Conservation (phyloP, 2,113 vertebrate species). For the Hydrochoerus hydrochaeris region DNA sequence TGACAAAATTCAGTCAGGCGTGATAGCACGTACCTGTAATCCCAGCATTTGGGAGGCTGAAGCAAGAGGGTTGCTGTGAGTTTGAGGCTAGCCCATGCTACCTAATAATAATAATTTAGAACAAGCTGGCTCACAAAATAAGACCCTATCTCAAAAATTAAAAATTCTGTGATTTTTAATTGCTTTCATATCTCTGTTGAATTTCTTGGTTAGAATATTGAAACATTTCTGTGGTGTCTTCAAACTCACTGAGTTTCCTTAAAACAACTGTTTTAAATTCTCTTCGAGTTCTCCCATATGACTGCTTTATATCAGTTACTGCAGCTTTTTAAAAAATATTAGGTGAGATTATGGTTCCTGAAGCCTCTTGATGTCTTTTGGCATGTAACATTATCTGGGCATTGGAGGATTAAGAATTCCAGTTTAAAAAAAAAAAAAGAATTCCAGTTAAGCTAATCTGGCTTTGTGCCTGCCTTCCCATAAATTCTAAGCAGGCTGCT, state of each 20-base stretch:
- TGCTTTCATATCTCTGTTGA: not conserved
- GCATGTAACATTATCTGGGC: not conserved
- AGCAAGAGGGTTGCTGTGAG: not conserved
- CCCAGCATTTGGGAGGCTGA: not conserved
- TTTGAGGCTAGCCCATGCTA: too few relatives aligned
- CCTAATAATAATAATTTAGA: too few relatives aligned
- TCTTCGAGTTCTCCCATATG: not conserved
- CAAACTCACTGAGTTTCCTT: not conserved
- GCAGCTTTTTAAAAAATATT: not conserved
- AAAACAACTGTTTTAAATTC: not conserved
- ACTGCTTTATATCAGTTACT: not conserved
- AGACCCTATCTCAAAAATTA: not conserved
- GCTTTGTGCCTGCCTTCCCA: not conserved
- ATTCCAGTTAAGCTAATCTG: not conserved
- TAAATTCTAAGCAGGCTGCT: not conserved
- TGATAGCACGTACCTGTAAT: not conserved
- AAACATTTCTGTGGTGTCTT: not conserved
- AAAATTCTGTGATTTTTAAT: not conserved
- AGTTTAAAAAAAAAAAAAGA: not conserved
- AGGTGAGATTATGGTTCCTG: not conserved
- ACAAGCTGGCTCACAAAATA: not conserved
- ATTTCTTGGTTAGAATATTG: not conserved
- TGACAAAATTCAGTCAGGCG: not conserved
- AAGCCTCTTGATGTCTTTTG: not conserved
- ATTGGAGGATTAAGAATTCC: not conserved